phyloP scores from a whole-genome alignment of 2,113 vertebrate genomes.

The Lepidothrix coronata region DNA sequence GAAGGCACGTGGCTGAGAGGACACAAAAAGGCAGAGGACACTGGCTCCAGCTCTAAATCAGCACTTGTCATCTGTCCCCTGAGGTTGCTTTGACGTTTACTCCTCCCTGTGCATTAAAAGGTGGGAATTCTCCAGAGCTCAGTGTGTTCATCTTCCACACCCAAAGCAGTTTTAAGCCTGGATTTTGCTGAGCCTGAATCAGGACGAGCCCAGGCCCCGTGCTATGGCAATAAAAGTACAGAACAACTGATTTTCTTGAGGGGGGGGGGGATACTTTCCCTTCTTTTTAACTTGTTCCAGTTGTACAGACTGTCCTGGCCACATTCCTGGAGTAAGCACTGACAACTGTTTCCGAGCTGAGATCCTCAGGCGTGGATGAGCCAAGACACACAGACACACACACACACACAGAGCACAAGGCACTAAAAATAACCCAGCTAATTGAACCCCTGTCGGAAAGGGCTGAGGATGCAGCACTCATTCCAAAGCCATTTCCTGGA shows the following conservation, averaged over 20 bases:
- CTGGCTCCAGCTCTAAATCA: not conserved
- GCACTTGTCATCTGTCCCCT: not conserved
- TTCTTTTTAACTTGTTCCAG: conserved; percentile 43
- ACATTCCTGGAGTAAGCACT: not conserved
- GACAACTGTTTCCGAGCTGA: not conserved
- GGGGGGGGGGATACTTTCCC: not conserved
- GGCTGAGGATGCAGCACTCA: not conserved
- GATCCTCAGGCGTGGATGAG: not conserved
- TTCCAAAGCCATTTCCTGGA: conserved; percentile 5
- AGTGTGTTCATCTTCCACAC: not conserved
- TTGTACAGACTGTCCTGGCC: conserved; percentile 39
- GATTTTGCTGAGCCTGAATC: not conserved
- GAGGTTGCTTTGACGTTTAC: not conserved
- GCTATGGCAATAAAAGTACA: not conserved
- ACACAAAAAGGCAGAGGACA: not conserved
- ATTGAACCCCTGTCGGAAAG: not conserved
- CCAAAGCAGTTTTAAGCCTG: not conserved
- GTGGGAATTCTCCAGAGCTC: not conserved
- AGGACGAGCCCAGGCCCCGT: not conserved
- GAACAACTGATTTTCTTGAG: not conserved
- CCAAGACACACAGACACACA: not conserved
- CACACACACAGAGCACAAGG: not conserved
- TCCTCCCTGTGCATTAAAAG: not conserved
- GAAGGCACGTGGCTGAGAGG: not conserved
- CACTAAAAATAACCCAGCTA: conserved; percentile 21